These are phyloP conservation scores for Tricholaema leucomelas DNA, from an alignment of 2,113 vertebrate genomes.

Conservation along the genomic window DNA sequence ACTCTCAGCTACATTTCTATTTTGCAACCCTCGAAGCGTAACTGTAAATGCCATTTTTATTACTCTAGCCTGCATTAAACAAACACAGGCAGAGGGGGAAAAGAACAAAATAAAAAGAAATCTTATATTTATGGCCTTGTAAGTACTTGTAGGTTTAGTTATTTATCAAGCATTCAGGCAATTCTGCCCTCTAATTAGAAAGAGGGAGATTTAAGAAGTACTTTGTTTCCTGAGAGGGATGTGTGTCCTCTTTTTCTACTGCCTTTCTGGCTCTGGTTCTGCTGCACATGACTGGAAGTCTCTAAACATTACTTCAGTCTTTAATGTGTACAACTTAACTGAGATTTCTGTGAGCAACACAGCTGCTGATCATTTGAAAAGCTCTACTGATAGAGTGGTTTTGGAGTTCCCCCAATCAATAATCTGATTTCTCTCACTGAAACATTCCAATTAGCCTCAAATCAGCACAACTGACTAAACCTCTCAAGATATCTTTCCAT, in stretches of 20 bases:
- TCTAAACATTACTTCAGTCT: background rate
- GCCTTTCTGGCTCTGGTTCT: background rate
- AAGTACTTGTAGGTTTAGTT: background rate
- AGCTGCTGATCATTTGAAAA: background rate
- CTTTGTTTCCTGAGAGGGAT: background rate
- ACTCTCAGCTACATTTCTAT: slow-evolving; percentile 32
- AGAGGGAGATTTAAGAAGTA: background rate
- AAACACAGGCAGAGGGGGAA: background rate
- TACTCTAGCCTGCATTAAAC: background rate
- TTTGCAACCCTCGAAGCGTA: slow-evolving; percentile 54
- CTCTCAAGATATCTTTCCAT: background rate
- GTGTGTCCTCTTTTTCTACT: background rate
- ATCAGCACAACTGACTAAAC: no score
- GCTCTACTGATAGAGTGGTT: no score
- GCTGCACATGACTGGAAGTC: background rate
- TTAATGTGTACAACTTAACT: background rate
- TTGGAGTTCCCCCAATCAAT: background rate
- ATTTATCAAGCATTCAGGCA: background rate
- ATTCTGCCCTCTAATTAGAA: background rate
- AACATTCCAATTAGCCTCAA: no score
- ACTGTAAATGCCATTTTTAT: slow-evolving; percentile 47
- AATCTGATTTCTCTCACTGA: no score
- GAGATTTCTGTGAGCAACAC: background rate
- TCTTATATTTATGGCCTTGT: background rate
- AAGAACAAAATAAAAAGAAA: background rate